phyloP scores from a whole-genome alignment of 2,888 invertebrate species.

The Microctonus hyperodae region DNA sequence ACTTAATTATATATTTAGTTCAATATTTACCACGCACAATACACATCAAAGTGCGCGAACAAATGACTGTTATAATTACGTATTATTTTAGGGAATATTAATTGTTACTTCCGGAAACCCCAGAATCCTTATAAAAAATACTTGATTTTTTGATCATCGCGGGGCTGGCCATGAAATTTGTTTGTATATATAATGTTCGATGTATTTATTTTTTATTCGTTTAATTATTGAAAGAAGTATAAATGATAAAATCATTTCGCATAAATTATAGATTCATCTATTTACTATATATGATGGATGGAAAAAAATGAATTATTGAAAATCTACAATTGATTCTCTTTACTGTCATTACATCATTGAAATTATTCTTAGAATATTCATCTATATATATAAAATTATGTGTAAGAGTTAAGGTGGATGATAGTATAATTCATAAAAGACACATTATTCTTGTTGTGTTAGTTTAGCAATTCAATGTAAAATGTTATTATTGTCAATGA shows the following conservation, averaged over 20 bases:
- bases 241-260: not conserved
- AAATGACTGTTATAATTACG: not conserved
- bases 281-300: not conserved
- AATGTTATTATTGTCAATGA: too few species aligned
- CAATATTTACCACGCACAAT: not conserved
- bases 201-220: not conserved
- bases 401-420: too few species aligned
- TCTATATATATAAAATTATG: too few species aligned
- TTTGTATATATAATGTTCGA: conserved; percentile 18
- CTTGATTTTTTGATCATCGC: conserved; percentile 23
- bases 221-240: not conserved
- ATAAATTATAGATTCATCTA: not conserved
- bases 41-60: not conserved
- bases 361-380: too few species aligned
- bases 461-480: too few species aligned
- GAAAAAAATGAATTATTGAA: too few species aligned
- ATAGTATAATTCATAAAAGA: too few species aligned
- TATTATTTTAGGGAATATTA: conserved; percentile 27
- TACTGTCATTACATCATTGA: too few species aligned
- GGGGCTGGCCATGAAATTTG: conserved; percentile 38
- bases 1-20: not conserved
- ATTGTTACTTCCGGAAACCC: not conserved
- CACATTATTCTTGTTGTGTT: too few species aligned
- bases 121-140: not conserved
- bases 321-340: too few species aligned